These are phyloP conservation scores for Panthera leo DNA, from an alignment of 2,113 vertebrate genomes.

Conservation along the genomic window DNA sequence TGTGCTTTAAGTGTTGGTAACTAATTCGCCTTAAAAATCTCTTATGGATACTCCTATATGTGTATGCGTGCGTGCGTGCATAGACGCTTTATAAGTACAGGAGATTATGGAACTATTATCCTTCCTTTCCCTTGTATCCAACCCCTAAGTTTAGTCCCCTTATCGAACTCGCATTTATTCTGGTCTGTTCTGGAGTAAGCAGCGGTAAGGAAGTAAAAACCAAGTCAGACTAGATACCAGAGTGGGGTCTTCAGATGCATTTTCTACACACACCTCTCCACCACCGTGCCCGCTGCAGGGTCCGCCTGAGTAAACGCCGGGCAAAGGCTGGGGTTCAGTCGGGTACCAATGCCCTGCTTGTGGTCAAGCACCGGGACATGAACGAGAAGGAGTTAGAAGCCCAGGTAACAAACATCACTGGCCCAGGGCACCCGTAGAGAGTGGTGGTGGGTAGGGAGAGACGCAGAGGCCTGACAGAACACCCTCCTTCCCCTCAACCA, in stretches of 20 bases:
- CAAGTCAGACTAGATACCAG: neutral
- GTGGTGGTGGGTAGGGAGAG: neutral
- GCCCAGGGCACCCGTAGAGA: neutral
- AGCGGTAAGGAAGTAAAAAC: neutral
- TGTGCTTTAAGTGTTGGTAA: neutral
- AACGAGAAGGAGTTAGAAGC: constrained; percentile 96
- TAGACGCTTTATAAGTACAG: neutral
- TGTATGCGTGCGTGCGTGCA: neutral
- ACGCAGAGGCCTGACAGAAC: neutral
- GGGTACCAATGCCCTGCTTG: constrained; percentile 93
- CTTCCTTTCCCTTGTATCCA: neutral
- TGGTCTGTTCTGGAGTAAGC: neutral
- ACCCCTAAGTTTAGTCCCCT: neutral
- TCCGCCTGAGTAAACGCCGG: constrained; percentile 94
- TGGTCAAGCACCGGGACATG: constrained; percentile 97
- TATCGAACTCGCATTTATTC: neutral
- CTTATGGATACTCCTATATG: no score
- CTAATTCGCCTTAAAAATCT: neutral
- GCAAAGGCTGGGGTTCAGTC: constrained; percentile 95
- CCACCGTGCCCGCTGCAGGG: constrained; percentile 79
- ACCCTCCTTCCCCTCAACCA: neutral
- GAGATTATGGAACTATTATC: neutral
- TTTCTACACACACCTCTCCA: neutral
- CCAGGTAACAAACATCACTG: constrained; percentile 85
- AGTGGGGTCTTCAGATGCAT: neutral